phyloP scores from a whole-genome alignment of 2,113 vertebrate species.

The Peromyscus maniculatus region DNA sequence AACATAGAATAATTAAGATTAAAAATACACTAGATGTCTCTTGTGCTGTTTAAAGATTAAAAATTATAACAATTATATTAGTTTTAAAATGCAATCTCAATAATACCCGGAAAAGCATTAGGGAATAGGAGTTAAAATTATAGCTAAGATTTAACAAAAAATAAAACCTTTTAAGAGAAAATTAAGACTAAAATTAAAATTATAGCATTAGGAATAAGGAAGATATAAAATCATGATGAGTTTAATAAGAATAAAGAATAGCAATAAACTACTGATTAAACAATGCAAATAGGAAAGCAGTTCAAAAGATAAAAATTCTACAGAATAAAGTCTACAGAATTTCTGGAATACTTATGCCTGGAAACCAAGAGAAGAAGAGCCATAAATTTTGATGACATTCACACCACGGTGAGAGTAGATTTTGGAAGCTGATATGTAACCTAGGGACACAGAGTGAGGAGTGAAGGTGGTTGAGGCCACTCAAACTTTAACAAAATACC shows the following conservation, averaged over 20 bases:
- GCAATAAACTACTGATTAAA: not conserved
- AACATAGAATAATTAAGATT: not conserved
- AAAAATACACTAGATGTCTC: not conserved
- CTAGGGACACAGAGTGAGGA: not conserved
- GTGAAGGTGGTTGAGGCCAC: not conserved
- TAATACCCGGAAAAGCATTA: not conserved
- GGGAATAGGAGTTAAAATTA: not conserved
- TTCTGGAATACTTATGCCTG: not conserved
- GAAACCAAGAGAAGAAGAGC: not conserved
- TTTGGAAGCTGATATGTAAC: not conserved
- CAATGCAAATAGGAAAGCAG: not conserved
- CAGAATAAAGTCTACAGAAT: not conserved
- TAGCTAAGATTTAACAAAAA: not conserved
- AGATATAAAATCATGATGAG: not conserved
- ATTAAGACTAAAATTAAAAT: not conserved
- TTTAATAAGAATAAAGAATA: not conserved
- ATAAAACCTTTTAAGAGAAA: not conserved
- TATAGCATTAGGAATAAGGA: not conserved
- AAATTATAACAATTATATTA: not conserved
- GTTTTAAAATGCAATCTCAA: constrained; percentile 35
- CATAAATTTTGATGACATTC: not conserved
- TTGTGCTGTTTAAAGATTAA: not conserved
- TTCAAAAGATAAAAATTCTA: not conserved
- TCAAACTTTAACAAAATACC: constrained; percentile 10
- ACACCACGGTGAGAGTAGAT: not conserved